These are phyloP conservation scores for Euwallacea fornicatus DNA, from an alignment of 1,140 invertebrate genomes.

Conservation along the genomic window DNA sequence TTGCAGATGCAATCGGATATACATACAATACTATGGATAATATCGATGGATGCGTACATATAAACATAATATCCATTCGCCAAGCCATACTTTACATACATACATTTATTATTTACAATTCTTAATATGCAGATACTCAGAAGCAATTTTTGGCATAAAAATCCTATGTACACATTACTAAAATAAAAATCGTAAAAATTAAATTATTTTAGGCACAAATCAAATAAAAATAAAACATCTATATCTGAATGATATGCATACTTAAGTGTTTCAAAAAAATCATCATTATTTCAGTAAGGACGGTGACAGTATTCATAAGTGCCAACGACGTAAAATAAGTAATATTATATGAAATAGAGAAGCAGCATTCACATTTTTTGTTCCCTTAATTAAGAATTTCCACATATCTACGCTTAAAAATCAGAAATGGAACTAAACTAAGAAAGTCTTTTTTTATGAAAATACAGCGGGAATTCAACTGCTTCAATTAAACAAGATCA, in stretches of 20 bases:
- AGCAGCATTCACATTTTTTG: slow-evolving; percentile 30
- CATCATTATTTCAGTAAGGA: slow-evolving; percentile 43
- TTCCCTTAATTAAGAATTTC: slow-evolving; percentile 35
- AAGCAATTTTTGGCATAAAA: slow-evolving; percentile 47
- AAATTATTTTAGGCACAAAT: slow-evolving; percentile 10
- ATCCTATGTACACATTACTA: slow-evolving; percentile 42
- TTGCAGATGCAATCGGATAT: slow-evolving; percentile 55
- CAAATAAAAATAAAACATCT: slow-evolving; percentile 2
- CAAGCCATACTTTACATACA: slow-evolving; percentile 44
- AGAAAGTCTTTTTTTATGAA: not conserved
- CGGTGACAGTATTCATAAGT: slow-evolving; percentile 45
- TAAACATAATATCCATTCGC: slow-evolving; percentile 43
- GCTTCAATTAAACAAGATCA: slow-evolving; percentile 28
- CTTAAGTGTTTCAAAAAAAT: slow-evolving; percentile 41
- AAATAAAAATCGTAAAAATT: slow-evolving; percentile 36
- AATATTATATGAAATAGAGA: slow-evolving; percentile 2
- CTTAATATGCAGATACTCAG: slow-evolving; percentile 49
- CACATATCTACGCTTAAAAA: not conserved
- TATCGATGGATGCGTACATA: slow-evolving; percentile 51
- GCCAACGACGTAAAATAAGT: not conserved
- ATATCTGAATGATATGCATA: slow-evolving; percentile 46
- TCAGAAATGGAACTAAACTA: slow-evolving; percentile 1
- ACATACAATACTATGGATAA: slow-evolving; percentile 54
- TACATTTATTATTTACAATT: slow-evolving; percentile 53
- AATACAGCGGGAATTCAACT: slow-evolving; percentile 2